These are phyloP conservation scores for Microctonus aethiopoides DNA, from an alignment of 2,888 invertebrate genomes.

Conservation along the genomic window DNA sequence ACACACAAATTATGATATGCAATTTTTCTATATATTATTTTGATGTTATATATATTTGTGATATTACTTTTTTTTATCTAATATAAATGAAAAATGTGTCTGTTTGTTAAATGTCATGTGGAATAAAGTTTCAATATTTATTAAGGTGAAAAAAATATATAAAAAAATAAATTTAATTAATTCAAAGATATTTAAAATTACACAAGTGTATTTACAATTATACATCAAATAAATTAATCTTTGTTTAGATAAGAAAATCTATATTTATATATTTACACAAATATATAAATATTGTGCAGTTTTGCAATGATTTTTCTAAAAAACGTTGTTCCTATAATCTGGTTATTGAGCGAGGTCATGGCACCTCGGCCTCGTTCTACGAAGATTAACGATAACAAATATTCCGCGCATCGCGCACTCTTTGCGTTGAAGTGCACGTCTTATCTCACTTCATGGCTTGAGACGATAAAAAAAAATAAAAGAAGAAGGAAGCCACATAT, in stretches of 20 bases:
- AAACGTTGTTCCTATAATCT: slow-evolving; percentile 15
- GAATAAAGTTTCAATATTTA: neutral
- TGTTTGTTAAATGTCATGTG: neutral
- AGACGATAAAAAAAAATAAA: slow-evolving; percentile 19
- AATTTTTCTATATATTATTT: slow-evolving; percentile 18
- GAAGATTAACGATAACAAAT: slow-evolving; percentile 37
- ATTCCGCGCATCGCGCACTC: slow-evolving; percentile 21
- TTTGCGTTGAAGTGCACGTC: slow-evolving; percentile 29
- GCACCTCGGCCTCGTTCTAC: slow-evolving; percentile 32
- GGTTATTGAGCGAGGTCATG: slow-evolving; percentile 36
- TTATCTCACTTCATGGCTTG: slow-evolving; percentile 30
- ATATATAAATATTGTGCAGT: neutral
- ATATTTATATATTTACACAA: neutral
- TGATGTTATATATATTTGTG: neutral
- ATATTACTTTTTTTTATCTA: neutral
- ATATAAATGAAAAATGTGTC: neutral
- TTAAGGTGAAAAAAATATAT: neutral
- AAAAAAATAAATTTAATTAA: neutral
- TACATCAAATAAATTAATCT: no score
- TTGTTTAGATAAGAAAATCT: neutral
- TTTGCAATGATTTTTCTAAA: neutral
- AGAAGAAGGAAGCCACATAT: slow-evolving; percentile 3
- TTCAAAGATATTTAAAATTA: no score
- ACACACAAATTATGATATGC: slow-evolving; percentile 11
- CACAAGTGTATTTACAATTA: no score